A percentile compares a stretch with the other conserved stretches of the same genome.
Evolutionary conservation across 2,888 invertebrate species (phyloP).

Genomic region (Netelia melanura): DNA sequence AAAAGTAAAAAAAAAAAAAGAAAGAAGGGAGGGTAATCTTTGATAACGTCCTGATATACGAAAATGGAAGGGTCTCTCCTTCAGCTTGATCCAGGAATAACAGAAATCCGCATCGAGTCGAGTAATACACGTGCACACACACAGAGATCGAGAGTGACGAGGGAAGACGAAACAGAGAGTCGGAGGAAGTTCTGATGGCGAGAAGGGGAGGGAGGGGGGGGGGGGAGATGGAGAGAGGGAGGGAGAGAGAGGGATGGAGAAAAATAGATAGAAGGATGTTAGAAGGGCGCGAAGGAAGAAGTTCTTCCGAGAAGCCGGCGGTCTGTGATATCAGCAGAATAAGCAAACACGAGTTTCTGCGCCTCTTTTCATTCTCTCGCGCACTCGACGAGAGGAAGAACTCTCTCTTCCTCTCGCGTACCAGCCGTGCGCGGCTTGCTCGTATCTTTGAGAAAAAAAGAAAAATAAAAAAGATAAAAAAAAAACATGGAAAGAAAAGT

Average conservation of each 20-base stretch:
- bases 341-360: conserved; percentile 62
- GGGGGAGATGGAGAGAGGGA: background rate
- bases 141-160: conserved; percentile 29
- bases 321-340: conserved; percentile 68
- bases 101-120: conserved; percentile 28
- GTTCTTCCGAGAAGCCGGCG: conserved; percentile 70
- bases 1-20: background rate
- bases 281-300: conserved; percentile 35
- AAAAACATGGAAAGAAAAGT: conserved; percentile 30
- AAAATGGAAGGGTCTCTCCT: conserved; percentile 32
- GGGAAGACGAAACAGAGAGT: conserved; percentile 45
- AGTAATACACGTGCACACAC: background rate
- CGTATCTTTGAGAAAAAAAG: conserved; percentile 25
- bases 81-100: conserved; percentile 34
- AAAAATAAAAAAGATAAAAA: conserved; percentile 21
- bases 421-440: conserved; percentile 66
- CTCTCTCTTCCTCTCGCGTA: conserved; percentile 40
- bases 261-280: conserved; percentile 14
- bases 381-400: conserved; percentile 25
- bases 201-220: conserved; percentile 7
- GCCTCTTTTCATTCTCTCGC: conserved; percentile 44
- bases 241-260: conserved; percentile 20
- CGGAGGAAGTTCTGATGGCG: conserved; percentile 14
- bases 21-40: background rate
- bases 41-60: conserved; percentile 25